phyloP scores from a whole-genome alignment of 1,140 invertebrate genomes.

The Drosophila takahashii region DNA sequence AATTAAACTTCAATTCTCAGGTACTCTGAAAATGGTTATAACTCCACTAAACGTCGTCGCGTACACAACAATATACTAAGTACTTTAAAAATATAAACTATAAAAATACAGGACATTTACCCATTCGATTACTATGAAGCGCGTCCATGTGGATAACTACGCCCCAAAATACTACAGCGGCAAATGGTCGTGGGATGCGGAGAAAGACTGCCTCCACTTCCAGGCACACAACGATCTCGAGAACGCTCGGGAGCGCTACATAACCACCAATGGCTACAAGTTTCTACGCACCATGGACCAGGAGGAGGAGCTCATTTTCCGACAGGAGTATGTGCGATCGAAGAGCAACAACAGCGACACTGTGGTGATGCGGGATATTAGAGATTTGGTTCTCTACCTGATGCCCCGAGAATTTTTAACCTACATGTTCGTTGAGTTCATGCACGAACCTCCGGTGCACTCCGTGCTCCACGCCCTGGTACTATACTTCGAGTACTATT shows the following conservation, averaged over 20 bases:
- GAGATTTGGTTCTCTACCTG: conserved; percentile 69
- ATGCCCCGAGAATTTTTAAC: conserved; percentile 59
- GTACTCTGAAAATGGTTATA: neutral
- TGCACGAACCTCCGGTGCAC: conserved; percentile 57
- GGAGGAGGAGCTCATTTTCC: conserved; percentile 76
- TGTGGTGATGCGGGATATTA: conserved; percentile 62
- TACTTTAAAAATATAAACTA: neutral
- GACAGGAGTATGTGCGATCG: conserved; percentile 53
- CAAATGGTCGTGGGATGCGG: conserved; percentile 67
- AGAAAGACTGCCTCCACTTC: conserved; percentile 55
- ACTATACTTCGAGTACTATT: conserved; percentile 81
- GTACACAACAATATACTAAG: neutral
- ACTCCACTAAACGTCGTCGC: neutral
- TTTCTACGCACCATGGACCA: conserved; percentile 65
- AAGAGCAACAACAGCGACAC: conserved; percentile 56
- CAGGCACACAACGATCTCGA: conserved; percentile 50
- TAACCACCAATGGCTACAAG: conserved; percentile 58
- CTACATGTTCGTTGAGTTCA: conserved; percentile 56
- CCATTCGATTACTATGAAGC: conserved; percentile 29
- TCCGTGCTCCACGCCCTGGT: conserved; percentile 62
- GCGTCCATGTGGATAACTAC: conserved; percentile 52
- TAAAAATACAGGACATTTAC: neutral
- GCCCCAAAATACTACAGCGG: conserved; percentile 67
- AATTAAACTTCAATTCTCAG: neutral
- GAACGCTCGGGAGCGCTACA: conserved; percentile 46